These are phyloP conservation scores for Procambarus virginalis DNA, from an alignment of 1,140 invertebrate genomes.

Conservation along the genomic window DNA sequence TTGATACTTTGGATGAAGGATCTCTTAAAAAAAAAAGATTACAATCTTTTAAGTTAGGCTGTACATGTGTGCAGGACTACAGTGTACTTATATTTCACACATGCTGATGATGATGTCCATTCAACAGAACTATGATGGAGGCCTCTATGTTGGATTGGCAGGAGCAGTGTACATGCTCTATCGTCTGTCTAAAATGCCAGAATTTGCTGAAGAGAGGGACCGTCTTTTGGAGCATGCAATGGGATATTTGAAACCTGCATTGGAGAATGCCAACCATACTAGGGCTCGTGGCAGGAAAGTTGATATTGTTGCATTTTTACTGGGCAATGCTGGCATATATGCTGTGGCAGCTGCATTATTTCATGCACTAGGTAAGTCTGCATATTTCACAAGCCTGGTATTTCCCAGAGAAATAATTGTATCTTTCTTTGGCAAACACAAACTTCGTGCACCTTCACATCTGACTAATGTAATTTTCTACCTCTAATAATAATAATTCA, in stretches of 20 bases:
- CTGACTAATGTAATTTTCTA: too few species aligned
- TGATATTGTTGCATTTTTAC: constrained; percentile 73
- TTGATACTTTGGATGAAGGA: too few species aligned
- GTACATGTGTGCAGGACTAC: too few species aligned
- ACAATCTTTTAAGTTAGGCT: too few species aligned
- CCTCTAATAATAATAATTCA: too few species aligned
- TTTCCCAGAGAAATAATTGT: too few species aligned
- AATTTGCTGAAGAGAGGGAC: constrained; percentile 71
- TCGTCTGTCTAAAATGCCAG: constrained; percentile 72
- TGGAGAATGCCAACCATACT: constrained; percentile 70
- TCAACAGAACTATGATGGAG: constrained; percentile 74
- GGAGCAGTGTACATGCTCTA: constrained; percentile 76
- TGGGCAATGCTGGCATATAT: constrained; percentile 75
- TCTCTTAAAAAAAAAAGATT: too few species aligned
- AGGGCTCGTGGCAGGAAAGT: constrained; percentile 57
- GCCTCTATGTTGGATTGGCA: constrained; percentile 76
- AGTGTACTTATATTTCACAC: too few species aligned
- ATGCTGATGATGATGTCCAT: neutral
- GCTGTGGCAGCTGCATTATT: constrained; percentile 73
- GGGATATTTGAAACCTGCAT: constrained; percentile 72
- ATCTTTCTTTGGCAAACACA: too few species aligned
- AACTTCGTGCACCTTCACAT: too few species aligned
- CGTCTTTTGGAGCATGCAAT: constrained; percentile 72
- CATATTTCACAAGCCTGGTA: neutral
- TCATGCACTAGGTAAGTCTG: constrained; percentile 7